phyloP scores from a whole-genome alignment of 2,888 invertebrate genomes.

The Antheraea yamamai region DNA sequence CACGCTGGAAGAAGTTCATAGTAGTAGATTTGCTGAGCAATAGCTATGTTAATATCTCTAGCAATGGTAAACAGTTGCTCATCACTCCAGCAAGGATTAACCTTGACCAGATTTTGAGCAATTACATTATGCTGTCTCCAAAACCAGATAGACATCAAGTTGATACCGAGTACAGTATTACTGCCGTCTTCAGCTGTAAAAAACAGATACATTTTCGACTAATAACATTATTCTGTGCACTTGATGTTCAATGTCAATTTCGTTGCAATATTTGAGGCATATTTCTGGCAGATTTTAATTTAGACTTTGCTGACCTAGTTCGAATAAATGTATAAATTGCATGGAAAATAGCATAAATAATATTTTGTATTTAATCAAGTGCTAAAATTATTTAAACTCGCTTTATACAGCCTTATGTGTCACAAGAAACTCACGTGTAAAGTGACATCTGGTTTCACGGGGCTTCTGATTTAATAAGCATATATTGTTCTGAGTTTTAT shows the following conservation, averaged over 20 bases:
- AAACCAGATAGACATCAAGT: constrained; percentile 48
- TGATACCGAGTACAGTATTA: constrained; percentile 45
- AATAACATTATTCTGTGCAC: no score
- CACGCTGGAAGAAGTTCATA: constrained; percentile 51
- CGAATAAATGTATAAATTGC: no score
- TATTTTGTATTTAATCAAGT: not conserved
- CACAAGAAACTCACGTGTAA: constrained; percentile 38
- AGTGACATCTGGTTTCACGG: constrained; percentile 44
- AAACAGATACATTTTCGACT: not conserved
- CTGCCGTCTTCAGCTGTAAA: constrained; percentile 45
- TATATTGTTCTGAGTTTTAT: constrained; percentile 33
- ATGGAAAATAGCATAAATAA: no score
- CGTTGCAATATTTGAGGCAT: no score
- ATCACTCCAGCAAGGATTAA: constrained; percentile 58
- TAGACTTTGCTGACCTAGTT: no score
- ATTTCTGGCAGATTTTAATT: no score
- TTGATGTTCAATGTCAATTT: no score
- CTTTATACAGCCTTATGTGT: not conserved
- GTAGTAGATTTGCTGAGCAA: constrained; percentile 43
- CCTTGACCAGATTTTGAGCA: constrained; percentile 38
- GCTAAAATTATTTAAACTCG: not conserved
- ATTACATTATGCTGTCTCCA: constrained; percentile 55
- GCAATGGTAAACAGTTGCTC: constrained; percentile 49
- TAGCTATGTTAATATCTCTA: constrained; percentile 54
- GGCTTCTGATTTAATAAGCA: constrained; percentile 41